These are phyloP conservation scores for Gobionotothen gibberifrons DNA, from an alignment of 2,797 vertebrate species.

Conservation along the genomic window DNA sequence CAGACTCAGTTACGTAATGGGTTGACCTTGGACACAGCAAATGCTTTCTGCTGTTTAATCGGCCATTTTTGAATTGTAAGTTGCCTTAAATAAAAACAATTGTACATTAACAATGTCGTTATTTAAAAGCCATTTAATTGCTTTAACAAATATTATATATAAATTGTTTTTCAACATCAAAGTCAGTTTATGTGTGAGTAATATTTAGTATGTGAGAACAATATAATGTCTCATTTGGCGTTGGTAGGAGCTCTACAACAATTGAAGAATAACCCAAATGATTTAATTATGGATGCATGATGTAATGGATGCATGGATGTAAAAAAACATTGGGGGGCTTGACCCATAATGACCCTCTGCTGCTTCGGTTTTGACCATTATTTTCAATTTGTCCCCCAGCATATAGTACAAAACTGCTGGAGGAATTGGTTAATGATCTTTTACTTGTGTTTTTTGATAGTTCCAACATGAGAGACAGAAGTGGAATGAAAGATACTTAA, in stretches of 20 bases:
- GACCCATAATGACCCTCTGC: neutral
- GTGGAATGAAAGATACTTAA: neutral
- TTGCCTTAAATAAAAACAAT: neutral
- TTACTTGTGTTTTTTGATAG: neutral
- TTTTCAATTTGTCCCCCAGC: neutral
- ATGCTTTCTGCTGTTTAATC: neutral
- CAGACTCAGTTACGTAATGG: constrained; percentile 17
- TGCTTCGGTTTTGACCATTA: neutral
- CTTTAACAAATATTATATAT: neutral
- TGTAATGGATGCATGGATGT: neutral
- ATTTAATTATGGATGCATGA: neutral
- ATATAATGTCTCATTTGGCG: neutral
- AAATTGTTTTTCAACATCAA: neutral
- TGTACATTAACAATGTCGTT: neutral
- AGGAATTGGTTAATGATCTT: neutral
- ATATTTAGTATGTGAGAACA: neutral
- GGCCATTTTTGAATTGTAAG: neutral
- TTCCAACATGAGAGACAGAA: neutral
- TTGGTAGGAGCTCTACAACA: neutral
- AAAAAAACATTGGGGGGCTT: neutral
- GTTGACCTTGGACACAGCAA: neutral
- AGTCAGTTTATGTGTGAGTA: neutral
- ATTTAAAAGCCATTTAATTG: neutral
- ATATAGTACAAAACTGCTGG: neutral
- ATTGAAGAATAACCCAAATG: neutral